Evolutionary conservation across 1,140 invertebrate genomes (phyloP).

Genomic region (Helicoverpa armigera): DNA sequence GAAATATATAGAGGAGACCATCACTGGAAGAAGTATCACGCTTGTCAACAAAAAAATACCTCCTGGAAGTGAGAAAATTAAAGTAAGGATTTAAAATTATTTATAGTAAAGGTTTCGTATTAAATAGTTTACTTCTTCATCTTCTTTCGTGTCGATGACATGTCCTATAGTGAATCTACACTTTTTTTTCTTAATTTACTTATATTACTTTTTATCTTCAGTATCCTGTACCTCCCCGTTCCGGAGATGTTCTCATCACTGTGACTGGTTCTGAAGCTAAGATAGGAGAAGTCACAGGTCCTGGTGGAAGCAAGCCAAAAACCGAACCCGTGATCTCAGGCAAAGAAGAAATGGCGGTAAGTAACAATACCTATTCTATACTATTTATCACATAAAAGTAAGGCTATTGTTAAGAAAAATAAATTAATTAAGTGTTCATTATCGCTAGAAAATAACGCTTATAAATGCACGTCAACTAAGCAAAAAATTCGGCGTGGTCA

Average conservation of each 20-base stretch:
- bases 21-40: slow-evolving; percentile 57
- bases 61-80: slow-evolving; percentile 49
- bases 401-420: no score
- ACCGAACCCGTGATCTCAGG: neutral
- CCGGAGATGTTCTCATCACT: neutral
- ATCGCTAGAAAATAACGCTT: no score
- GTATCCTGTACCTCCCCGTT: neutral
- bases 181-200: neutral
- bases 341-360: slow-evolving; percentile 15
- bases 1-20: slow-evolving; percentile 60
- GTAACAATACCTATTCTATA: neutral
- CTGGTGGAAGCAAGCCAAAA: slow-evolving; percentile 1
- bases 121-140: no score
- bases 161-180: no score
- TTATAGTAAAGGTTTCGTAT: no score
- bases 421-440: no score
- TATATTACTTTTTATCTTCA: slow-evolving; percentile 7
- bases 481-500: no score
- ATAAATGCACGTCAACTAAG: no score
- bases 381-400: no score
- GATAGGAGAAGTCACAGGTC: slow-evolving; percentile 22
- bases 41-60: slow-evolving; percentile 50
- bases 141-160: no score
- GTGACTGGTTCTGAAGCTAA: neutral
- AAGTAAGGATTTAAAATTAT: slow-evolving; percentile 25